Percentiles rank a stretch among this genome's conserved stretches.
These are phyloP conservation scores for Drosophila silvestris DNA, from an alignment of 2,888 invertebrate genomes.

Conservation along the genomic window DNA sequence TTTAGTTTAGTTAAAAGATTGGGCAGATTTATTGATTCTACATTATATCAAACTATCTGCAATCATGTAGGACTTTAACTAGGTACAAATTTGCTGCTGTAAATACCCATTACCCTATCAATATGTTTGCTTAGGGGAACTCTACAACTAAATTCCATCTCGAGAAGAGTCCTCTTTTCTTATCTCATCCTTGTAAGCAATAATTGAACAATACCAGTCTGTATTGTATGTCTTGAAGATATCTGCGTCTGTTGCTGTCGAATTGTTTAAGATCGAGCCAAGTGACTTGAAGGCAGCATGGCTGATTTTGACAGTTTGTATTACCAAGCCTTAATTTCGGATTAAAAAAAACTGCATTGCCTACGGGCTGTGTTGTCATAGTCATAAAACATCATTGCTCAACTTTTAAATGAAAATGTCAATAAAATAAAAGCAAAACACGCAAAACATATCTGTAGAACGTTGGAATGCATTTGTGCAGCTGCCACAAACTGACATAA, in stretches of 20 bases:
- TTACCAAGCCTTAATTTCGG: rapidly evolving
- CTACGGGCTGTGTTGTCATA: not conserved
- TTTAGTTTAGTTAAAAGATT: too few species aligned
- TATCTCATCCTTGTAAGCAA: not conserved
- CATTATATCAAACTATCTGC: not conserved
- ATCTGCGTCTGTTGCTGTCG: not conserved
- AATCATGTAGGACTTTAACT: not conserved
- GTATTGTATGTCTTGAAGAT: not conserved
- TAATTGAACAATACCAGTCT: not conserved
- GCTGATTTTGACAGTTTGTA: not conserved
- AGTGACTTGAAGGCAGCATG: not conserved
- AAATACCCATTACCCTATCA: not conserved
- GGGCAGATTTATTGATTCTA: not conserved
- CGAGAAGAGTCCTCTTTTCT: not conserved
- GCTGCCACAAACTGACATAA: constrained; percentile 8
- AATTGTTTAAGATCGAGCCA: not conserved
- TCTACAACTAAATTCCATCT: not conserved
- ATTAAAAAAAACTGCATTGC: not conserved
- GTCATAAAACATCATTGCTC: not conserved
- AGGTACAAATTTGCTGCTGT: too few species aligned
- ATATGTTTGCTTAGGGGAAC: not conserved
- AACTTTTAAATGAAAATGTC: not conserved
- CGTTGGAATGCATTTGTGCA: not conserved
- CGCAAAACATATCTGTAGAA: not conserved
- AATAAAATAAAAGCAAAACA: not conserved